Conservation (phyloP, 2,797 vertebrate genomes). For the Karalla daura region DNA sequence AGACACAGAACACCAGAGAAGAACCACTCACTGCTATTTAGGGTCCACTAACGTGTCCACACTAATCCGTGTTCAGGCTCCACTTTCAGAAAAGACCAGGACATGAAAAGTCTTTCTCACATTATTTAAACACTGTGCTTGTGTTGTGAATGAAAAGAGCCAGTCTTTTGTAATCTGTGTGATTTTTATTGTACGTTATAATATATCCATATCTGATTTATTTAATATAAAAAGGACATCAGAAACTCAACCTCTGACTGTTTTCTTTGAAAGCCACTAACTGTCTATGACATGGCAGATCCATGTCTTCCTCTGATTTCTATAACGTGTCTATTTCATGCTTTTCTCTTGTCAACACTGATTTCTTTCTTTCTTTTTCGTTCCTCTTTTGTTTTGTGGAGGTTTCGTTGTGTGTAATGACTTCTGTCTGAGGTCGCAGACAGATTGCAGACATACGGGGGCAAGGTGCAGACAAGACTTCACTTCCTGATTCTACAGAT, state of each 20-base stretch:
- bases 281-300: neutral
- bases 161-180: conserved; percentile 10
- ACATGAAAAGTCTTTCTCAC: conserved; percentile 9
- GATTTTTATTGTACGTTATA: conserved; percentile 20
- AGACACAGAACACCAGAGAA: neutral
- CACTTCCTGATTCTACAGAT: conserved; percentile 26
- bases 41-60: conserved; percentile 50
- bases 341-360: neutral
- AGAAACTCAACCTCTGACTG: neutral
- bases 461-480: neutral
- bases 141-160: neutral
- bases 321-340: neutral
- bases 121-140: conserved; percentile 12
- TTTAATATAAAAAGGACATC: neutral
- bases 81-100: conserved; percentile 27
- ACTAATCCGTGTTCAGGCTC: conserved; percentile 24
- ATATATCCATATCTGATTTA: conserved; percentile 10
- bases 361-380: conserved; percentile 2
- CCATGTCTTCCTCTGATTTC: conserved; percentile 3
- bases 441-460: conserved; percentile 1
- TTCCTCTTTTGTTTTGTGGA: neutral
- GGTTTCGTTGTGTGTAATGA: neutral
- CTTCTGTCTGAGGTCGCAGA: conserved; percentile 1
- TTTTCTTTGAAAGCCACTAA: conserved; percentile 41
- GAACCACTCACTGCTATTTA: conserved; percentile 30